Evolutionary conservation across 2,113 vertebrate genomes (phyloP), one percentile per base, ranked within the genome.

Genomic region (Acanthisitta chloris): DNA sequence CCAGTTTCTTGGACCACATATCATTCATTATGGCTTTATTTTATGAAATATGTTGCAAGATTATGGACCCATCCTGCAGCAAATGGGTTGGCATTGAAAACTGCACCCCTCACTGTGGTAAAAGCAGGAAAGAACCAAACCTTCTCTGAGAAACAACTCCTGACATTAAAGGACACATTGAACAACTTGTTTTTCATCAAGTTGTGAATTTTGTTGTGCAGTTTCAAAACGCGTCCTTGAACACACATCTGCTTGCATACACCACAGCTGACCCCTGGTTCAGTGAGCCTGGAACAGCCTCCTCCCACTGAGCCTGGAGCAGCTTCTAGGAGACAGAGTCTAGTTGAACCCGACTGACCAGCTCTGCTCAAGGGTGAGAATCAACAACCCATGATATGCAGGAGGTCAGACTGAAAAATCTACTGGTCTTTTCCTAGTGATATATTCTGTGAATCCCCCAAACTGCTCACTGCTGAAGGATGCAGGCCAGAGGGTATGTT

Each of bases 1-100:
- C 86, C 92, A 96, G 89, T 76, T 97, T 90, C 91, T 81, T 58
- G 86, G 91, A 85, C 92, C 92, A 95, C 95, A 76, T 73, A 95
- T 96, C 96, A 93, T 73, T 96, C 82, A 79, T 77, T 94, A 81
- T 48, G 65, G 69, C 31, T 58, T 81, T 95, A 87, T 92, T 95
- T 93, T 93, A 94, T 79, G 58, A 93, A 93, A 73, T 70, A 77
- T 13, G 20, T 38, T 78, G 72, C 79, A 94, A 65, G 58, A 73
- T 57, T 36, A 76, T 9, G 51, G 78, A 26, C 74, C 0, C 0
- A 80, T 67, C 71, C 77, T 65, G 33, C 55, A 81, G 49, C 48
- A 76, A 86, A 78, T 28, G 70, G 46, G 36, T 66, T 96, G 86
- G 54, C 0, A 0, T 62, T 69, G 43, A 76, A 67, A 90, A 61